Evolutionary conservation across 2,888 invertebrate genomes (phyloP), one percentile per base, ranked within the genome.

Genomic region (Clusia tigrina): DNA sequence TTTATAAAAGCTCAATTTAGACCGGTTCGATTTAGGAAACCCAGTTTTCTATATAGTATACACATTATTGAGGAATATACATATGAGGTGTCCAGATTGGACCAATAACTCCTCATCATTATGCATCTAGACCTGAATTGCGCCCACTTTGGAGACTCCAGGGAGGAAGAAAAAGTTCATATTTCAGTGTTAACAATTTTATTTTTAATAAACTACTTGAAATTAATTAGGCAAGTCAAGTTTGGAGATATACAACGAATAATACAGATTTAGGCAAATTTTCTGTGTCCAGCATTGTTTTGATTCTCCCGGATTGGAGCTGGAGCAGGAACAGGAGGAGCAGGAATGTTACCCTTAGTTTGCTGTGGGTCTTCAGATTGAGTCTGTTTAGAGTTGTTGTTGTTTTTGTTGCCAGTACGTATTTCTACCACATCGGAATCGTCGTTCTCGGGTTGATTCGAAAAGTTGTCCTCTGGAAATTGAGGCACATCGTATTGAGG

Each of bases 361-460:
- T 37, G 9, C n/a, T 70, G 63, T 54, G 65, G 18, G 65, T n/a
- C 9, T 68, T 70, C 9, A 62, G 59, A 17, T 53, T 32, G 32
- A n/a, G 42, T 17, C 24, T 9, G 18, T 25, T 38, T 17, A 2
- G 20, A 20, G 53, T 15, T 51, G 26, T 46, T 58, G 18, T 60
- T 64, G 12, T 62, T 22, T 10, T 5, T 26, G 1, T 52, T 20
- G 23, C 63, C 76, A 10, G 76, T 66, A 9, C 80, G 79, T 1
- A 71, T 74, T 64, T 80, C 79, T 17, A 79, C 74, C 42, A 80
- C 73, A 64, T 80, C 80, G 38, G 80, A 74, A 37, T 79, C 79
- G 59, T 70, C 72, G 62, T 59, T 66, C 2, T 63, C 62, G 9
- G 58, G 63, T 2, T 38, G 46, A 32, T 59, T 60, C 55, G 48